Conservation (phyloP, 2,797 vertebrate species). For the Siniperca obscura region DNA sequence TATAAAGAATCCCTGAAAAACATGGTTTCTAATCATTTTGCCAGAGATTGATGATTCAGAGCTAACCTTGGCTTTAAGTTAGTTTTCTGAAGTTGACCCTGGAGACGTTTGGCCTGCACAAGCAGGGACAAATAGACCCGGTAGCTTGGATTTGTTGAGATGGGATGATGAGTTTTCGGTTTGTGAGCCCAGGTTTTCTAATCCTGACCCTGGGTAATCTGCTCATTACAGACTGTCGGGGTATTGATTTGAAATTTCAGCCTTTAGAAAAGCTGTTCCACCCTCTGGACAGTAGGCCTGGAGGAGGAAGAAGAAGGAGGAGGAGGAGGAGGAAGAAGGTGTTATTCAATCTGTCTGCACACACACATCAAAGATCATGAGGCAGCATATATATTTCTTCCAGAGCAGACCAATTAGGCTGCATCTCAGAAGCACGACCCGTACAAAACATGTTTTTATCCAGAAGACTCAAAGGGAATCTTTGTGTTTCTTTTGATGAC, state of each 20-base stretch:
- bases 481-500: constrained; percentile 69
- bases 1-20: constrained; percentile 29
- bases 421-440: constrained; percentile 48
- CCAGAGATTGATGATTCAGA: constrained; percentile 43
- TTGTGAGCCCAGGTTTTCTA: constrained; percentile 45
- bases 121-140: constrained; percentile 2
- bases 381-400: constrained; percentile 44
- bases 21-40: constrained; percentile 9
- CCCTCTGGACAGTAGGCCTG: constrained; percentile 69
- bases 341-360: constrained; percentile 67
- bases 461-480: constrained; percentile 52
- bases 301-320: constrained; percentile 30
- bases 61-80: constrained; percentile 30
- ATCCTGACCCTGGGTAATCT: constrained; percentile 58
- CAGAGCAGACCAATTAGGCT: constrained; percentile 46
- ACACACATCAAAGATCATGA: constrained; percentile 57
- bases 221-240: constrained; percentile 56
- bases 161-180: constrained; percentile 42
- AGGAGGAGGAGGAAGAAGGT: constrained; percentile 30
- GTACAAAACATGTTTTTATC: constrained; percentile 47
- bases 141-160: constrained; percentile 27
- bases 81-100: constrained; percentile 40
- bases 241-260: constrained; percentile 76
- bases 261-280: constrained; percentile 64
- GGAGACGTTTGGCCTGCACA: constrained; percentile 10